Percentiles rank a stretch among this genome's conserved stretches.
Evolutionary conservation across 2,113 vertebrate genomes (phyloP).

Genomic region (Pao palembangensis): DNA sequence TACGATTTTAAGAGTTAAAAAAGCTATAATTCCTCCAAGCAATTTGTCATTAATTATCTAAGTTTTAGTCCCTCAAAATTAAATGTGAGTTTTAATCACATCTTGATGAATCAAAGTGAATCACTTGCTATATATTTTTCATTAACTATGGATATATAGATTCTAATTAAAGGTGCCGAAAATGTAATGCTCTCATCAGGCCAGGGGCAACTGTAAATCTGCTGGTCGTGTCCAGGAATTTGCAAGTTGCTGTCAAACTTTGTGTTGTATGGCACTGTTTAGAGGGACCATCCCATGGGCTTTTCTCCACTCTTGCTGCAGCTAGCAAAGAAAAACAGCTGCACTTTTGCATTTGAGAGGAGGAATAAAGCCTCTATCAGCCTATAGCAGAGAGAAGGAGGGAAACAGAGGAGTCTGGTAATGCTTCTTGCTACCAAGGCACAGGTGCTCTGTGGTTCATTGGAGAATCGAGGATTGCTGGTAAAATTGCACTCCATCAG

Average conservation of each 20-base stretch:
- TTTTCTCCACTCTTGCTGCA: neutral
- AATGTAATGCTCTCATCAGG: no score
- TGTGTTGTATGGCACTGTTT: neutral
- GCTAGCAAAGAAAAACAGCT: neutral
- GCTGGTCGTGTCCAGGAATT: neutral
- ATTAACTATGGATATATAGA: no score
- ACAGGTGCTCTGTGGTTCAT: conserved; percentile 12
- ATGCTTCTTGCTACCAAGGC: conserved; percentile 11
- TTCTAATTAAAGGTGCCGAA: no score
- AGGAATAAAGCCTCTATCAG: conserved; percentile 45
- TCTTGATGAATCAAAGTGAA: no score
- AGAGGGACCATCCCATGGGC: neutral
- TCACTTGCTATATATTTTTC: no score
- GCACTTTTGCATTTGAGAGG: neutral
- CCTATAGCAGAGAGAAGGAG: conserved; percentile 21
- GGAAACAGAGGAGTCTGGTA: conserved; percentile 31
- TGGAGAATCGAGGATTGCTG: conserved; percentile 10
- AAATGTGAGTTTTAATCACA: no score
- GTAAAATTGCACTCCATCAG: conserved; percentile 10
- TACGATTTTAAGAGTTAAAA: no score
- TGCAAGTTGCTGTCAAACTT: neutral
- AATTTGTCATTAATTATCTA: no score
- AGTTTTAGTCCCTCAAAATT: no score
- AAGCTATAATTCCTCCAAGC: no score
- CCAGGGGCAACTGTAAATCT: no score